Evolutionary conservation across 2,888 invertebrate genomes (phyloP).

Genomic region (Ormia ochracea): DNA sequence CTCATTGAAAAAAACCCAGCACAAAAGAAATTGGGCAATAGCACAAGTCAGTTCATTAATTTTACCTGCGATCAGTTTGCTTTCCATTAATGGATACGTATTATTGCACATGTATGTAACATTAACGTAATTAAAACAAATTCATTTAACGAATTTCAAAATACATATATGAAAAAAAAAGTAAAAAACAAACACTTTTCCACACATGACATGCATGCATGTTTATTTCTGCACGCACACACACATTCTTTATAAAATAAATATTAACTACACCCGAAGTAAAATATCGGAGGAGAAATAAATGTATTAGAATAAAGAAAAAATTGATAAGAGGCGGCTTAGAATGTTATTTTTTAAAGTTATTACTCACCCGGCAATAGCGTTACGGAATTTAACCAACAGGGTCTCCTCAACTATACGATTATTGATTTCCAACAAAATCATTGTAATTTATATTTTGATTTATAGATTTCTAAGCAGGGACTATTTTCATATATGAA

Average conservation of each 20-base stretch:
- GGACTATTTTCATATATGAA: neutral
- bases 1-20: no score
- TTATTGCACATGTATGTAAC: constrained; percentile 2
- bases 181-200: constrained; percentile 2
- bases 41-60: no score
- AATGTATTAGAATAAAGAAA: constrained; percentile 58
- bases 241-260: neutral
- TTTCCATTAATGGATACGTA: neutral
- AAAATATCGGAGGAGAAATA: constrained; percentile 24
- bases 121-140: constrained; percentile 4
- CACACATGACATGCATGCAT: no score
- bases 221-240: no score
- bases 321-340: constrained; percentile 15
- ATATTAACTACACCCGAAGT: constrained; percentile 53
- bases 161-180: constrained; percentile 17
- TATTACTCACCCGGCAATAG: constrained; percentile 88
- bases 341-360: constrained; percentile 12
- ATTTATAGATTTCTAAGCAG: constrained; percentile 37
- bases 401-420: constrained; percentile 98
- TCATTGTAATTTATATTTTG: constrained; percentile 80
- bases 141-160: constrained; percentile 34
- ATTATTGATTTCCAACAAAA: constrained; percentile 99
- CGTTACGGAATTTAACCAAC: constrained; percentile 96
- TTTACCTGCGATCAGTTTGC: no score
- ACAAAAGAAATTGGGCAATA: no score